Percentiles rank a stretch among this genome's conserved stretches.
Evolutionary conservation across 2,888 invertebrate genomes (phyloP).

Genomic region (Chloroclystis v-ata): DNA sequence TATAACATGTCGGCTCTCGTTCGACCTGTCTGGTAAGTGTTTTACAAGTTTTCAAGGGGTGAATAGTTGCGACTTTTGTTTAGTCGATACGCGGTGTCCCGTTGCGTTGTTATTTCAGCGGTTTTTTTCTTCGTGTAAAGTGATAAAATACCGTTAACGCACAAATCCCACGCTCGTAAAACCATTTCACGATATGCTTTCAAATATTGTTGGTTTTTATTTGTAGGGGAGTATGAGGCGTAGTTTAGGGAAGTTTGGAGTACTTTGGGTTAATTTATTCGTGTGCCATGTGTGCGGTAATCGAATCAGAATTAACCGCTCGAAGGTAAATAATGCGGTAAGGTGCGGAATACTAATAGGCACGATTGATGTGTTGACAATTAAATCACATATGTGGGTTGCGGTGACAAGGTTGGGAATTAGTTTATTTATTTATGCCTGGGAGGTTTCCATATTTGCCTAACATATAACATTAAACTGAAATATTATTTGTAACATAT

Average conservation of each 20-base stretch:
- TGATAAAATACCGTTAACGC: slow-evolving; percentile 60
- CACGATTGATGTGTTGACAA: slow-evolving; percentile 42
- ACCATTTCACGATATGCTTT: slow-evolving; percentile 79
- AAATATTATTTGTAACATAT: no score
- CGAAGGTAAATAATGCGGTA: slow-evolving; percentile 50
- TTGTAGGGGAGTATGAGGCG: slow-evolving; percentile 33
- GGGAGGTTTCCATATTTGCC: no score
- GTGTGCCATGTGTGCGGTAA: slow-evolving; percentile 48
- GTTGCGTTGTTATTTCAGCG: slow-evolving; percentile 65
- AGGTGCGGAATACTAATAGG: slow-evolving; percentile 57
- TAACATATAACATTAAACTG: no score
- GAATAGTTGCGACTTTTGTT: slow-evolving; percentile 42
- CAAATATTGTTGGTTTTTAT: slow-evolving; percentile 42
- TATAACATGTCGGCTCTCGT: slow-evolving; percentile 79
- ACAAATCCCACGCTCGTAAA: slow-evolving; percentile 78
- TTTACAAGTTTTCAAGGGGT: slow-evolving; percentile 41
- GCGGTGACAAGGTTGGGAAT: not conserved
- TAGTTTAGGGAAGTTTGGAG: slow-evolving; percentile 33
- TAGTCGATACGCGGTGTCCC: slow-evolving; percentile 30
- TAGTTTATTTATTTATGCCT: not conserved
- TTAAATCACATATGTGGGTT: slow-evolving; percentile 13
- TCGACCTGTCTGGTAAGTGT: slow-evolving; percentile 76
- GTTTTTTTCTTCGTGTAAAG: slow-evolving; percentile 56
- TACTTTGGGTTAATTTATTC: slow-evolving; percentile 43
- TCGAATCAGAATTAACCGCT: slow-evolving; percentile 49